Base-by-base conservation (phyloP, 2,797 vertebrate species). In the Protosalanx chinensis region DNA sequence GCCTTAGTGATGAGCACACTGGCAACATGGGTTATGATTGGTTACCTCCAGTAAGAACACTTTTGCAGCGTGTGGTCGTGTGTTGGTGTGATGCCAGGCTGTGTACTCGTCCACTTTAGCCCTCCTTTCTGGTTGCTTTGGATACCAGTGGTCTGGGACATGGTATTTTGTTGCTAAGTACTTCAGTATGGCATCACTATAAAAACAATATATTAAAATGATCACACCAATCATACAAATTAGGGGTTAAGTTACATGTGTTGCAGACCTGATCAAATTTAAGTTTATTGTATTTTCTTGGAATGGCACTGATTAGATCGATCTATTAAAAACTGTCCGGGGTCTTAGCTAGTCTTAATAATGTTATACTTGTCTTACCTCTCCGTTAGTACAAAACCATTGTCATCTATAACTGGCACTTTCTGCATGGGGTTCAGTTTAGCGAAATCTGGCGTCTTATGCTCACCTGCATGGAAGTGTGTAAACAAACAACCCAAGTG, bases 141-240 rank as follows among this genome's bases (percentile, higher is more conserved):
- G 93, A 83, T 93, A 93, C 93, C 93, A 93, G 88, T 92, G 88
- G 4, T 88, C 88, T 0, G 89, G 86, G 30, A 88, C 62, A 0
- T 79, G 12, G 10, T 85, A 86, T 33, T 70, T 86, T 20, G 71
- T 85, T 10, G 72, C 79, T 75, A 93, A 76, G 81, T 93, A 92
- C 72, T 93, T 93, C 60, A 93, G 8, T 73, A 93, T 93, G 68
- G 93, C 93, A 4, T 91, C 91, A 71, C 92, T 93, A 72, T 35
- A 64, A 75, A 46, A 46, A 46, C 41, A 13, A 27, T 27, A 27
- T 27, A 27, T 27, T 1, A 27, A 27, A 27, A 27, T 27, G 10
- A 41, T 41, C 37, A 41, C 29, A 72, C 27, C 73, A 23, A 64
- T 64, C 8, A 13, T 29, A 10, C 8, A 61, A 10, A 61, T 56